Base-by-base conservation (phyloP, 2,797 vertebrate genomes). In the Silurus lanzhouensis region DNA sequence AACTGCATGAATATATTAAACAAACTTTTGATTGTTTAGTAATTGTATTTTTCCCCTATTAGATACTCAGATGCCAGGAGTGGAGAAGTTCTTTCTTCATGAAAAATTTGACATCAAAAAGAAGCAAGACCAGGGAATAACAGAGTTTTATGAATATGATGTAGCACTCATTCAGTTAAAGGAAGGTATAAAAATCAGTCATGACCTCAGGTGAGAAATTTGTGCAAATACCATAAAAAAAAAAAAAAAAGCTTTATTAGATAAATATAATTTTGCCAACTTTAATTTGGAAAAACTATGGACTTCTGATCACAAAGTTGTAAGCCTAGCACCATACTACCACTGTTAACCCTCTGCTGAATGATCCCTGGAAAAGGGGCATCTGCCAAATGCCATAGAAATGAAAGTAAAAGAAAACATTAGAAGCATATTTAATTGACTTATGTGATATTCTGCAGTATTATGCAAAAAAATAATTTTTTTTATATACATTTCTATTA, bases 61-160 rank as follows among this genome's bases (percentile, higher is more conserved):
- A 83, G 75, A 20, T 0, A 0, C 0, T 0, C 4, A 0, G 22
- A 48, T 10, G 6, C 8, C 2, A n/a, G 52, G 61, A 1, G 86
- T 87, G 58, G 60, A 88, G n/a, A 0, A 0, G 0, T 75, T 82
- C 5, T 31, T 76, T 8, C 19, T 38, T 70, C 92, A 93, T 79
- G 82, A 83, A 2, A 0, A 46, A 0, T 93, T 78, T 63, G 67
- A 91, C 44, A 14, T 77, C 58, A 17, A 0, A 27, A 48, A 31
- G 0, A 90, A 90, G 81, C 2, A 1, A 20, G 2, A 71, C 1
- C 10, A 44, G 12, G 87, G 88, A 7, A 88, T 92, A 77, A 3
- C 10, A 0, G 90, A 91, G 83, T 91, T 88, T 84, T 92, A 91
- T 64, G 89, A 91, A 75, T 91, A 88, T 74, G 92, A 92, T 13